Evolutionary conservation across 2,113 vertebrate species (phyloP).

Genomic region (Pimephales promelas): DNA sequence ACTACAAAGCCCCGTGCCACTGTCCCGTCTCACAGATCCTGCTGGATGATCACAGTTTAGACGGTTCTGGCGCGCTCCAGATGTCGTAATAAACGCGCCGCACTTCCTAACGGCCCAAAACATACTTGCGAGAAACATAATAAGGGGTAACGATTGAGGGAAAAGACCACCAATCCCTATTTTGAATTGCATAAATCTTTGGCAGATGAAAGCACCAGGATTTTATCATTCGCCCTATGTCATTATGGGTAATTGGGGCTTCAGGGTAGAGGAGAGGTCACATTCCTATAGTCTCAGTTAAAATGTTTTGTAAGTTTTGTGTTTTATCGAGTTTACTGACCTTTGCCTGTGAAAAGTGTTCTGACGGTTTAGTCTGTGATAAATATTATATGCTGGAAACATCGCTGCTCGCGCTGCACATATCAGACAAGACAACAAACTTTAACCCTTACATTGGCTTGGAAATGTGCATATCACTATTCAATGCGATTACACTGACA

Average conservation of each 20-base stretch:
- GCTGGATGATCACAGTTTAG: slow-evolving; percentile 46
- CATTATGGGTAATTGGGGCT: slow-evolving; percentile 48
- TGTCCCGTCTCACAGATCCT: slow-evolving; percentile 38
- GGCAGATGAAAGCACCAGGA: slow-evolving; percentile 47
- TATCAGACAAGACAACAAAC: not conserved
- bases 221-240: slow-evolving; percentile 47
- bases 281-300: slow-evolving; percentile 26
- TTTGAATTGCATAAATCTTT: slow-evolving; percentile 49
- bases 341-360: not conserved
- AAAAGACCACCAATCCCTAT: slow-evolving; percentile 38
- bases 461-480: not conserved
- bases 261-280: slow-evolving; percentile 37
- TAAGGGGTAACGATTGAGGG: slow-evolving; percentile 48
- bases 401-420: not conserved
- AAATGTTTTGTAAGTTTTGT: not conserved
- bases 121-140: slow-evolving; percentile 47
- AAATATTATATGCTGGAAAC: not conserved
- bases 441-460: not conserved
- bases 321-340: not conserved
- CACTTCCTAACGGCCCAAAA: slow-evolving; percentile 34
- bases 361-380: not conserved
- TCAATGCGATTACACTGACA: not conserved
- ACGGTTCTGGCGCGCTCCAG: slow-evolving; percentile 52
- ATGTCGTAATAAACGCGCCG: slow-evolving; percentile 36
- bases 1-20: slow-evolving; percentile 53